A percentile compares a stretch with the other conserved stretches of the same genome.
phyloP scores from a whole-genome alignment of 1,140 invertebrate genomes.

The Battus philenor region DNA sequence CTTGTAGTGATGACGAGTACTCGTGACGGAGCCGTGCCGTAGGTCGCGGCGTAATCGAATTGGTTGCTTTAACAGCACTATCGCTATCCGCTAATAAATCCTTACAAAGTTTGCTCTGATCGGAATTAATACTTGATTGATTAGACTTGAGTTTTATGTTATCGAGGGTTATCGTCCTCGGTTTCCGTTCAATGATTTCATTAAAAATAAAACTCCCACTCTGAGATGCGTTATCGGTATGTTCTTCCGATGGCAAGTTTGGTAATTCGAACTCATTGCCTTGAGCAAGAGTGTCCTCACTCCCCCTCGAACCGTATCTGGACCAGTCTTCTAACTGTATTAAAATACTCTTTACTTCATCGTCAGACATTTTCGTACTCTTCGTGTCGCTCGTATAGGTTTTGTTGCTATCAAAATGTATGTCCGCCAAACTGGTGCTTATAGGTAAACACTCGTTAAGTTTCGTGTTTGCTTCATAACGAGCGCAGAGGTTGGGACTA shows the following conservation, averaged over 20 bases:
- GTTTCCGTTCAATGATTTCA: slow-evolving; percentile 59
- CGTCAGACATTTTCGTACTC: slow-evolving; percentile 62
- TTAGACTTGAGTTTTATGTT: slow-evolving; percentile 59
- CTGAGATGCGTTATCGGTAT: slow-evolving; percentile 35
- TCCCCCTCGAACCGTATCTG: slow-evolving; percentile 71
- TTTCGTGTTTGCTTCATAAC: slow-evolving; percentile 31
- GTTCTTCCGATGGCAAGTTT: slow-evolving; percentile 57
- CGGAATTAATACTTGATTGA: slow-evolving; percentile 38
- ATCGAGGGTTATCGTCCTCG: slow-evolving; percentile 53
- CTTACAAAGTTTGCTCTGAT: slow-evolving; percentile 26
- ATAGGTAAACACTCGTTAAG: slow-evolving; percentile 35
- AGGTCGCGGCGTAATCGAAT: slow-evolving; percentile 21
- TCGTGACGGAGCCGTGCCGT: slow-evolving; percentile 27
- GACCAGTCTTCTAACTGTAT: slow-evolving; percentile 78
- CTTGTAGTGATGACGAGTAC: slow-evolving; percentile 33
- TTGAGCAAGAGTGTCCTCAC: slow-evolving; percentile 62
- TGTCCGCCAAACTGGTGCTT: slow-evolving; percentile 62
- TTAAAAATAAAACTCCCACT: slow-evolving; percentile 43
- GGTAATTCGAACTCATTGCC: slow-evolving; percentile 66
- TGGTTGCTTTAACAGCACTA: slow-evolving; percentile 37
- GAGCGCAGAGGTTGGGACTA: slow-evolving; percentile 62
- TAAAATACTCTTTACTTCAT: slow-evolving; percentile 77
- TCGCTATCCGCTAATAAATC: slow-evolving; percentile 36
- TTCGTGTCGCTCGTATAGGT: slow-evolving; percentile 51
- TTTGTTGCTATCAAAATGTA: slow-evolving; percentile 47